Evolutionary conservation across 2,888 invertebrate genomes (phyloP).

Genomic region (Oxyscelio sp.): DNA sequence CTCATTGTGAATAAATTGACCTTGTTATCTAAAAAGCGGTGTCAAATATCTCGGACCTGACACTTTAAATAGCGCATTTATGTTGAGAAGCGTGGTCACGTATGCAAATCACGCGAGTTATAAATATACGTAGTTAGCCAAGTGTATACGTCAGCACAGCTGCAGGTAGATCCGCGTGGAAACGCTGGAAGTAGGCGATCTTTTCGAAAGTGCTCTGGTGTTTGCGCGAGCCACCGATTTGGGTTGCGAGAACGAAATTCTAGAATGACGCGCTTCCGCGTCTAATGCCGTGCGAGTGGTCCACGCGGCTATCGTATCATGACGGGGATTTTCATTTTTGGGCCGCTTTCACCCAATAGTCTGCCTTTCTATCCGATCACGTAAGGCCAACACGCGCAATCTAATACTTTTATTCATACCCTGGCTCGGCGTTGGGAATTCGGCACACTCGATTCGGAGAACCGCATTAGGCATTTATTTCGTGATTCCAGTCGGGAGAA

Average conservation of each 20-base stretch:
- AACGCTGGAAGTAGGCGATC: constrained; percentile 77
- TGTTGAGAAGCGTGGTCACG: constrained; percentile 38
- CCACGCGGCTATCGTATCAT: constrained; percentile 55
- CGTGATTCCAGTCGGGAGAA: constrained; percentile 40
- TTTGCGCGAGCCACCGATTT: constrained; percentile 77
- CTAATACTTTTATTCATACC: constrained; percentile 20
- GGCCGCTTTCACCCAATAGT: constrained; percentile 85
- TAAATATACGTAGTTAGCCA: constrained; percentile 44
- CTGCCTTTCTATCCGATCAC: constrained; percentile 75
- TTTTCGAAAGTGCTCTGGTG: constrained; percentile 77
- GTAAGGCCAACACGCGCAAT: constrained; percentile 27
- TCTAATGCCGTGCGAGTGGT: constrained; percentile 51
- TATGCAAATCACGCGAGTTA: constrained; percentile 67
- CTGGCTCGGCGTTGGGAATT: constrained; percentile 21
- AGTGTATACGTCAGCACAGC: constrained; percentile 35
- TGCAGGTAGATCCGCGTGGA: constrained; percentile 73
- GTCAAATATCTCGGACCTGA: constrained; percentile 26
- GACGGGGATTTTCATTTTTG: constrained; percentile 81
- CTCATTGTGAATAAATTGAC: constrained; percentile 37
- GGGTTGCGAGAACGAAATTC: constrained; percentile 83
- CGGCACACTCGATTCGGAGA: constrained; percentile 2
- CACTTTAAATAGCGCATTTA: constrained; percentile 16
- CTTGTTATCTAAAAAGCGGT: constrained; percentile 35
- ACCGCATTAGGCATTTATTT: constrained; percentile 8
- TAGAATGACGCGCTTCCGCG: constrained; percentile 73